Percentiles rank a stretch among this genome's conserved stretches.
Evolutionary conservation across 2,797 vertebrate species (phyloP).

Genomic region (Diglossa cyanea): DNA sequence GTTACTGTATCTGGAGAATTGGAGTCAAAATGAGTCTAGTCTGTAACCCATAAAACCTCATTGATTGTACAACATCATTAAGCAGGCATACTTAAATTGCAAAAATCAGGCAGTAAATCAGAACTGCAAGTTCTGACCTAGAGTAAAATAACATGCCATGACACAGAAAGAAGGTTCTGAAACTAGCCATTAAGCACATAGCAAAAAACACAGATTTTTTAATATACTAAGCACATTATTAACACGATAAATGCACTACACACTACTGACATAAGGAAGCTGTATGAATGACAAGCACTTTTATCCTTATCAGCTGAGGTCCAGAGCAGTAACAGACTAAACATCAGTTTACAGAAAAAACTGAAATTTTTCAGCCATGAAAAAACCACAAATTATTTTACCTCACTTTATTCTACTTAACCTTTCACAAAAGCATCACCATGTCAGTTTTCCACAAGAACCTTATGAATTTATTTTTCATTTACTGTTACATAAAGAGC

Average conservation of each 20-base stretch:
- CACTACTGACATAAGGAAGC: neutral
- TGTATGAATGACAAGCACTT: neutral
- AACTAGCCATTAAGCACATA: neutral
- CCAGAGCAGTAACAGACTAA: neutral
- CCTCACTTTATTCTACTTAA: neutral
- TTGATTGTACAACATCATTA: neutral
- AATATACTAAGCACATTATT: neutral
- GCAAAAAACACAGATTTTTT: neutral
- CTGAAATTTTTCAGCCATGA: neutral
- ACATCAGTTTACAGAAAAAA: neutral
- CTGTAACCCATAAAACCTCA: neutral
- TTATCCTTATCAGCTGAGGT: neutral
- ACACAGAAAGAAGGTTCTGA: neutral
- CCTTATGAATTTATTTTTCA: neutral
- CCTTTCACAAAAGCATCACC: neutral
- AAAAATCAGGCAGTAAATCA: neutral
- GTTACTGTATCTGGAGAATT: neutral
- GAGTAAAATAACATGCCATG: neutral
- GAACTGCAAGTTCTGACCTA: neutral
- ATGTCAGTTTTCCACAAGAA: neutral
- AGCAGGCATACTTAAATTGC: neutral
- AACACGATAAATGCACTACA: neutral
- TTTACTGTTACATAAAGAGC: neutral
- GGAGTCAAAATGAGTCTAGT: neutral
- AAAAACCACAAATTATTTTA: neutral